Evolutionary conservation across 2,888 invertebrate genomes (phyloP).

Genomic region (Drosophila infuscata): DNA sequence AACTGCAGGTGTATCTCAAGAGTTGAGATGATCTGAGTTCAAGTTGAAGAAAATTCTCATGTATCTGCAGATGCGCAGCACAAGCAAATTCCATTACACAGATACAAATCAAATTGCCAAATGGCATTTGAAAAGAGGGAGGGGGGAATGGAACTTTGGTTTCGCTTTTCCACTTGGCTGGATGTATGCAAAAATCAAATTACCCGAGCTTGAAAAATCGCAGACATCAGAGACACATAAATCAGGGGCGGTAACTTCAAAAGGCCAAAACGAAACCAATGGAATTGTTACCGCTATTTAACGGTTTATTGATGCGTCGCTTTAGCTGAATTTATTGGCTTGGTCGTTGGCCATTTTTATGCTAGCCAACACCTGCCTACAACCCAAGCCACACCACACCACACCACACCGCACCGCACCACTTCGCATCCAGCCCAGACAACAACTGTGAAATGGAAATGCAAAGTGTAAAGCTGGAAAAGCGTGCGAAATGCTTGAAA

Average conservation of each 20-base stretch:
- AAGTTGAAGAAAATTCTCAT: slow-evolving; percentile 21
- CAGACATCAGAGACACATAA: slow-evolving; percentile 79
- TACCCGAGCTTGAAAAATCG: slow-evolving; percentile 75
- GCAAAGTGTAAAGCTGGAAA: slow-evolving; percentile 53
- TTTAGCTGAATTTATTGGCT: slow-evolving; percentile 74
- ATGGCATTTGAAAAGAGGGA: slow-evolving; percentile 12
- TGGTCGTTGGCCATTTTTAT: slow-evolving; percentile 61
- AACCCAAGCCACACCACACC: neutral
- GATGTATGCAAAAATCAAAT: slow-evolving; percentile 74
- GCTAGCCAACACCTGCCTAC: slow-evolving; percentile 1
- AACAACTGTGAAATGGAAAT: slow-evolving; percentile 31
- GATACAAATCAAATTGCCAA: slow-evolving; percentile 77
- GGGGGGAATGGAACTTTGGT: neutral
- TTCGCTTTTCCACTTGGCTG: slow-evolving; percentile 21
- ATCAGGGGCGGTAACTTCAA: slow-evolving; percentile 62
- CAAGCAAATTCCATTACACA: slow-evolving; percentile 70
- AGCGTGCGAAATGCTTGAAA: slow-evolving; percentile 55
- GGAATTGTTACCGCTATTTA: slow-evolving; percentile 79
- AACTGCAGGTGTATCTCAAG: slow-evolving; percentile 32
- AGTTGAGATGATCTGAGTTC: slow-evolving; percentile 9
- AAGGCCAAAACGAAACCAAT: slow-evolving; percentile 58
- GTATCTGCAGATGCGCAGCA: slow-evolving; percentile 59
- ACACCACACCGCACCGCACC: neutral
- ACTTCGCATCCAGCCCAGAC: neutral
- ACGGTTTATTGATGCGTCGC: slow-evolving; percentile 80